Conservation (phyloP, 2,888 invertebrate genomes). For the Epinotia nisella region DNA sequence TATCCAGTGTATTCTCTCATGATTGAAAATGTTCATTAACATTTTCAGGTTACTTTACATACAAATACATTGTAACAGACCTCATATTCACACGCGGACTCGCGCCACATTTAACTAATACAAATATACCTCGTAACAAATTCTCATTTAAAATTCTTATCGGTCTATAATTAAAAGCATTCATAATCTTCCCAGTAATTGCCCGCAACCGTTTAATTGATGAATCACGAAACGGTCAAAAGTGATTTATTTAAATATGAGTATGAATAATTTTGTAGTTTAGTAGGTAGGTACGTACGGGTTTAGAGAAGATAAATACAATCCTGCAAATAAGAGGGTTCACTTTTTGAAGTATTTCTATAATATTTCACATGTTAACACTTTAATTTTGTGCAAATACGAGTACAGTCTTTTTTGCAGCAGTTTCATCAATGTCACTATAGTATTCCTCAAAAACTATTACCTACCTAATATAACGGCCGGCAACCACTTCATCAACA, state of each 20-base stretch:
- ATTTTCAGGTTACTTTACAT: conserved; percentile 8
- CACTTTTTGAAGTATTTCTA: neutral
- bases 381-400: too few relatives aligned
- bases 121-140: conserved; percentile 54
- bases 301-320: conserved; percentile 12
- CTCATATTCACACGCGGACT: conserved; percentile 26
- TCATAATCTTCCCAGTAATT: conserved; percentile 67
- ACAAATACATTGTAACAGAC: neutral
- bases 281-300: neutral
- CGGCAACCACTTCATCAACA: conserved; percentile 10
- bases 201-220: conserved; percentile 70
- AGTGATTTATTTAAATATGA: conserved; percentile 61
- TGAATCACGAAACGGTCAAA: conserved; percentile 63
- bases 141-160: conserved; percentile 66
- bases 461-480: neutral
- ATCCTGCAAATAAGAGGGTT: neutral
- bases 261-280: conserved; percentile 39
- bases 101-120: conserved; percentile 52
- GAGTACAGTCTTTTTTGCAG: neutral
- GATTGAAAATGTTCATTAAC: neutral
- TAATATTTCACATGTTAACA: too few relatives aligned
- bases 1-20: neutral
- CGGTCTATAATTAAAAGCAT: conserved; percentile 66
- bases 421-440: neutral
- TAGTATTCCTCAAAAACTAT: neutral